Base-by-base conservation (phyloP, 2,113 vertebrate species). In the Caranx melampygus region DNA sequence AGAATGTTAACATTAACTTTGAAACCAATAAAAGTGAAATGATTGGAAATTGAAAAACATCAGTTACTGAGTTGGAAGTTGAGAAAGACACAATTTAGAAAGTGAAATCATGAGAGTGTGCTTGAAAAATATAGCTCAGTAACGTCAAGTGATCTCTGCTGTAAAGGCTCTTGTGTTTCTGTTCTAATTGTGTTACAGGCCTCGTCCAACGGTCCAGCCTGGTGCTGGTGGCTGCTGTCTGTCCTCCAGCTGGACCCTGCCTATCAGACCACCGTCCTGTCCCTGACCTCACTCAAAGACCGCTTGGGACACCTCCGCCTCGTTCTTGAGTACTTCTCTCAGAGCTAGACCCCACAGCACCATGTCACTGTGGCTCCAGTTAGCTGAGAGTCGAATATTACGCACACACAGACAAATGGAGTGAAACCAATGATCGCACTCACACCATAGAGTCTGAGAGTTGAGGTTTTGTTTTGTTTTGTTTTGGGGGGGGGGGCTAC, bases 171-270 rank as follows among this genome's bases (percentile, higher is more conserved):
- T 26, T 20, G 12, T 44, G 14, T 54, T 62, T 67, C 10, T 61
- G 14, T 20, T 51, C 3, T 52, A 4, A 15, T 2, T 33, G 5
- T 59, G 34, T 33, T 67, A 33, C 75, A 95, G 95, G 94, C 92
- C 57, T 95, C 81, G 0, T 78, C 92, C 42, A 95, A 96, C 0
- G 96, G 97, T 62, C 96, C 96, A 0, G 91, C 83, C 0, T 96
- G 94, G 95, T 96, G 95, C 89, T 96, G 96, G 96, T 96, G 95
- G 96, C 93, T 97, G 70, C 87, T 96, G 51, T 95, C 95, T 21
- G 88, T 95, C 58, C 92, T 96, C 40, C 95, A 95, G 80, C 93
- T 97, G 40, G 95, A 96, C 62, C 93, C 95, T 0, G 91, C 92
- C 74, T 95, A 95, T 82, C 95, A 96, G 83, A 95, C 96, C 81